These are phyloP conservation scores for Antheraea mylitta DNA, from an alignment of 1,140 invertebrate species.

Conservation along the genomic window DNA sequence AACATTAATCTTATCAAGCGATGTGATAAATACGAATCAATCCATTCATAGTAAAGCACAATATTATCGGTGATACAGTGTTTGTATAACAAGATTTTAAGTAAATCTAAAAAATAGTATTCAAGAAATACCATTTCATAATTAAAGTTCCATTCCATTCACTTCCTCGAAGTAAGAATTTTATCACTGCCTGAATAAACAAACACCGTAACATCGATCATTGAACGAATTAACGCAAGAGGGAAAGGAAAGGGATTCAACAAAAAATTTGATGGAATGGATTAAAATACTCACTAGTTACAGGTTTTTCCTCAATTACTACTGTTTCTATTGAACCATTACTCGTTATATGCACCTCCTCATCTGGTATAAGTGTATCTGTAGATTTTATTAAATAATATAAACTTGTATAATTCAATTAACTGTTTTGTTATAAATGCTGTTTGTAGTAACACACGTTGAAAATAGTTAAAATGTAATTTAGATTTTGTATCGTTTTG, in stretches of 20 bases:
- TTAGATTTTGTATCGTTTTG: slow-evolving; percentile 26
- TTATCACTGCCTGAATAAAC: slow-evolving; percentile 25
- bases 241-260: slow-evolving; percentile 2
- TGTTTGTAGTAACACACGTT: slow-evolving; percentile 6
- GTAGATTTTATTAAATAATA: slow-evolving; percentile 69
- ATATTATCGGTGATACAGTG: slow-evolving; percentile 26
- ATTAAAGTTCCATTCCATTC: slow-evolving; percentile 26
- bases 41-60: slow-evolving; percentile 33
- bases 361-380: slow-evolving; percentile 69
- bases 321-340: slow-evolving; percentile 59
- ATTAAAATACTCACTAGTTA: slow-evolving; percentile 66
- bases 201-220: slow-evolving; percentile 48
- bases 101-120: not conserved
- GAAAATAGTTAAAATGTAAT: not conserved
- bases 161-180: slow-evolving; percentile 23
- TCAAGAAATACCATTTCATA: not conserved
- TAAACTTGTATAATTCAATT: slow-evolving; percentile 42
- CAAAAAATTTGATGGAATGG: slow-evolving; percentile 6
- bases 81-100: slow-evolving; percentile 16
- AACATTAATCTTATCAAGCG: slow-evolving; percentile 34
- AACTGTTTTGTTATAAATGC: slow-evolving; percentile 16
- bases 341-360: slow-evolving; percentile 66
- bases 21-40: slow-evolving; percentile 32
- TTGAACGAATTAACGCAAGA: slow-evolving; percentile 2
- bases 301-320: slow-evolving; percentile 61